These are phyloP conservation scores for Nylanderia fulva DNA, from an alignment of 1,140 invertebrate genomes.

Conservation along the genomic window DNA sequence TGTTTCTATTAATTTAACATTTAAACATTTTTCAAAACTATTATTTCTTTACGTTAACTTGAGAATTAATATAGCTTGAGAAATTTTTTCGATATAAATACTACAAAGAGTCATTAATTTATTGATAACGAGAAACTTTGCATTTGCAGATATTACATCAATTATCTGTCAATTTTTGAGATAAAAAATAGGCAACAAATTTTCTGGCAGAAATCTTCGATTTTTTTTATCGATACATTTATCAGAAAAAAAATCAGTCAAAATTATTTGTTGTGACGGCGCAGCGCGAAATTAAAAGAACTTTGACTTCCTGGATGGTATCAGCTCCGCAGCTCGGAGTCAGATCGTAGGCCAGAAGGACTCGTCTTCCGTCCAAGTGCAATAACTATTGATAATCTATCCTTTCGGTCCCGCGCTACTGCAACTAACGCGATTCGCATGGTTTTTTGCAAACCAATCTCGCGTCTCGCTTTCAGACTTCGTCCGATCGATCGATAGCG, in stretches of 20 bases:
- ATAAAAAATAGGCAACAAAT: too few species aligned
- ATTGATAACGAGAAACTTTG: too few species aligned
- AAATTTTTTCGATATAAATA: too few species aligned
- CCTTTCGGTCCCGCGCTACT: conserved; percentile 35
- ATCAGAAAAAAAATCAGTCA: background rate
- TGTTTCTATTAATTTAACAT: too few species aligned
- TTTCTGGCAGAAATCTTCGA: background rate
- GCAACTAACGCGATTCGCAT: background rate
- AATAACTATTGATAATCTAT: conserved; percentile 67
- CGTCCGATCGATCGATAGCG: conserved; percentile 57
- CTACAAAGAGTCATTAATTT: too few species aligned
- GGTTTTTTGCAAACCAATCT: conserved; percentile 3
- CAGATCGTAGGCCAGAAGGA: conserved; percentile 63
- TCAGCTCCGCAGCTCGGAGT: conserved; percentile 39
- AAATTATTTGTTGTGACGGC: background rate
- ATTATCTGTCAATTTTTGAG: too few species aligned
- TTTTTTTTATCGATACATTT: conserved; percentile 2
- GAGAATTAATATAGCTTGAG: too few species aligned
- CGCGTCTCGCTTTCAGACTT: conserved; percentile 34
- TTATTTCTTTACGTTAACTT: too few species aligned
- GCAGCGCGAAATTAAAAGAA: background rate
- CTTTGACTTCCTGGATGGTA: conserved; percentile 42
- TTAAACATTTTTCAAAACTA: too few species aligned
- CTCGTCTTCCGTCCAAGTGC: conserved; percentile 72
- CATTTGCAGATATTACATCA: too few species aligned